Evolutionary conservation across 2,888 invertebrate genomes (phyloP).

Genomic region (Hypomecis atomaria): DNA sequence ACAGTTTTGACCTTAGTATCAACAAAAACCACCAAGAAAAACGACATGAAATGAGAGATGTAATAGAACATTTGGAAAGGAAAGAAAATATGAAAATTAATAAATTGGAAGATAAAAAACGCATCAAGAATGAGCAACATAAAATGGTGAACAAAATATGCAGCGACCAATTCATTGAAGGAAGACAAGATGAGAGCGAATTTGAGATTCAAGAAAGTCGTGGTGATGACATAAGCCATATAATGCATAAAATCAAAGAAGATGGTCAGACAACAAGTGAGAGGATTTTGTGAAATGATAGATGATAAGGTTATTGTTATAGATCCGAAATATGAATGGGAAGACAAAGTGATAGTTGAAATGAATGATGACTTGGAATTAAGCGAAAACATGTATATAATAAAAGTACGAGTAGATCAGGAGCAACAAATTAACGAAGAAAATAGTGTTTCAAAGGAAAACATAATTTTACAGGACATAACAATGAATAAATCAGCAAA

Average conservation of each 20-base stretch:
- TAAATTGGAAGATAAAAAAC: slow-evolving; percentile 5
- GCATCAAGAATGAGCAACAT: slow-evolving; percentile 5
- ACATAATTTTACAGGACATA: slow-evolving; percentile 4
- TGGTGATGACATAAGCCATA: slow-evolving; percentile 5
- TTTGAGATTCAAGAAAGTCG: slow-evolving; percentile 4
- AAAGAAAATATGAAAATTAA: slow-evolving; percentile 5
- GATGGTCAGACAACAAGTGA: slow-evolving; percentile 5
- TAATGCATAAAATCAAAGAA: slow-evolving; percentile 5
- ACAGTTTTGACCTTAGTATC: slow-evolving; percentile 9
- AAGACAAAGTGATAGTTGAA: slow-evolving; percentile 5
- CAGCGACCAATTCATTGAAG: slow-evolving; percentile 5
- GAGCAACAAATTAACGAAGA: slow-evolving; percentile 5
- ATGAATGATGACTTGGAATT: slow-evolving; percentile 5
- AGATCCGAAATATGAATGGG: slow-evolving; percentile 5
- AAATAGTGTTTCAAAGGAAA: slow-evolving; percentile 1
- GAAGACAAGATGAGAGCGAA: slow-evolving; percentile 5
- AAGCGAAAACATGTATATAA: slow-evolving; percentile 2
- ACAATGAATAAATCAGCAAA: slow-evolving; percentile 5
- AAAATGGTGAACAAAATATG: slow-evolving; percentile 5
- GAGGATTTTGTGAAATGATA: slow-evolving; percentile 5
- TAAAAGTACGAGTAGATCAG: slow-evolving; percentile 3
- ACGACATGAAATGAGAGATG: slow-evolving; percentile 5
- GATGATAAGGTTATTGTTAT: slow-evolving; percentile 5
- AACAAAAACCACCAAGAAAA: slow-evolving; percentile 9
- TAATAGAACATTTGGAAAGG: slow-evolving; percentile 5